These are phyloP conservation scores for Aphelenchoides besseyi DNA, from an alignment of 1,140 invertebrate genomes.

Conservation along the genomic window DNA sequence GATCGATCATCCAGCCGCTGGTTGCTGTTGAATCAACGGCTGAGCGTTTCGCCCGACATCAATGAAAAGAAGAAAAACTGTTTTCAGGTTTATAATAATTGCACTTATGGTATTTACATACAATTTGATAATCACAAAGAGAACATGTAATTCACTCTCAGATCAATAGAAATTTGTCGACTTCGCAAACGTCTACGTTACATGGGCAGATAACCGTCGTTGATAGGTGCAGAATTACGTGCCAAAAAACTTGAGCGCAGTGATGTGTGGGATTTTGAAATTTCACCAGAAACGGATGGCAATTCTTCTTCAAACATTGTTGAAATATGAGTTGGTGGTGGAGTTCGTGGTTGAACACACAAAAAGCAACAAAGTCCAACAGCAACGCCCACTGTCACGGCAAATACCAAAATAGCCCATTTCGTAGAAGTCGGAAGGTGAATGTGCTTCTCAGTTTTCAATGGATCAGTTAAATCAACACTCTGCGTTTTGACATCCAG, in stretches of 20 bases:
- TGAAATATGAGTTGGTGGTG: not conserved
- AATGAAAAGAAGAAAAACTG: not conserved
- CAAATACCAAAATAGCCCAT: conserved; percentile 4
- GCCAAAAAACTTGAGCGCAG: not conserved
- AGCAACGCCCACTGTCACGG: not conserved
- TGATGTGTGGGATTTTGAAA: not conserved
- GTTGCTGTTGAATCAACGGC: not conserved
- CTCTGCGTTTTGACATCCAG: conserved; percentile 24
- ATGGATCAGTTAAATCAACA: conserved; percentile 18
- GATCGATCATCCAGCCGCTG: not conserved
- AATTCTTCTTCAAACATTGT: not conserved
- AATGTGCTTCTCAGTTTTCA: conserved; percentile 1
- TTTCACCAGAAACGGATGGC: not conserved
- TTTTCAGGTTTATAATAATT: not conserved
- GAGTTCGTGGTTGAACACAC: not conserved
- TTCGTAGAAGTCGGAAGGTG: not conserved
- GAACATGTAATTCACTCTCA: not conserved
- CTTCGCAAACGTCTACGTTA: not conserved
- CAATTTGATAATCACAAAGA: not conserved
- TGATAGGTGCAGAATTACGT: conserved; percentile 1
- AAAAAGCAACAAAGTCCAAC: conserved; percentile 6
- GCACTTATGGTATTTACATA: not conserved
- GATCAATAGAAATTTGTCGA: conserved; percentile 2
- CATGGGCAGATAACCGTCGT: not conserved
- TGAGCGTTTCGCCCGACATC: not conserved